phyloP scores from a whole-genome alignment of 37 sponge, comb jelly and placozoan species.

The Chondrilla cf. caribensis region DNA sequence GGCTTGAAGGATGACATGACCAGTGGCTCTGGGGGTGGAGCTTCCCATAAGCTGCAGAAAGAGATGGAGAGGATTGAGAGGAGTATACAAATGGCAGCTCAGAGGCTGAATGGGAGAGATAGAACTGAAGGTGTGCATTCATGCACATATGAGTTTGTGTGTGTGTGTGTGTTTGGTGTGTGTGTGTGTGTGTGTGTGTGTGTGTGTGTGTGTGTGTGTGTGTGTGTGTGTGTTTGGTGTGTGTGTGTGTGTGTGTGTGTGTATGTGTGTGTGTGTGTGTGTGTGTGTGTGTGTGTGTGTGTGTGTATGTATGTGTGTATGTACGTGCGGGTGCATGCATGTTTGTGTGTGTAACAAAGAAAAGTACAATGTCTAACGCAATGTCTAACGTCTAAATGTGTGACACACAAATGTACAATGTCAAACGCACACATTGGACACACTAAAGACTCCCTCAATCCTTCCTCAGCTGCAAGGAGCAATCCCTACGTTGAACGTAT shows the following conservation, averaged over 20 bases:
- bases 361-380: no score
- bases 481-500: not conserved
- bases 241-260: not conserved
- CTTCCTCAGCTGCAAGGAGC: not conserved
- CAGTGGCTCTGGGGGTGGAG: no score
- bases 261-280: not conserved
- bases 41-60: slow-evolving; percentile 11
- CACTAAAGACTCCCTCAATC: not conserved
- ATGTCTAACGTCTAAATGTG: no score
- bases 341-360: no score
- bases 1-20: no score
- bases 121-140: not conserved
- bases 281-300: not conserved
- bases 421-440: not conserved
- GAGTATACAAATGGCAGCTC: slow-evolving; percentile 3
- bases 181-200: not conserved
- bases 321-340: not conserved
- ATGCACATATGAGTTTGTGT: no score
- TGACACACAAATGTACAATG: not conserved
- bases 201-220: not conserved
- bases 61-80: slow-evolving; percentile 3
- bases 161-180: not conserved
- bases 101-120: not conserved
- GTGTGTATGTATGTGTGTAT: not conserved
- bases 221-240: not conserved